Conservation (phyloP, 2,888 invertebrate genomes). For the Drosophila testacea region DNA sequence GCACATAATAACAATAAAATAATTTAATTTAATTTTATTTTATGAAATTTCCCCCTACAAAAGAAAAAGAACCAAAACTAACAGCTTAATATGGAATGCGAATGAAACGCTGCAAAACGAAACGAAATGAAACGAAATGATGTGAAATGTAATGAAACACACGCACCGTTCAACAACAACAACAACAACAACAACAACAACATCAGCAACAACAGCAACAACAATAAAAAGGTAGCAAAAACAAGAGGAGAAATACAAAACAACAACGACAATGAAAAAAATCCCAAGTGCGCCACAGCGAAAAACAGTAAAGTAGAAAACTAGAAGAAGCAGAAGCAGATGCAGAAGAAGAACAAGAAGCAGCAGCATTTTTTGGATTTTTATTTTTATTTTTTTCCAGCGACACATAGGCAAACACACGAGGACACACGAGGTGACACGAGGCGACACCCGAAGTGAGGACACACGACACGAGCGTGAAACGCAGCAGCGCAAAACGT, state of each 20-base stretch:
- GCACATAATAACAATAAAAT: slow-evolving; percentile 4
- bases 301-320: slow-evolving; percentile 33
- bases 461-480: slow-evolving; percentile 33
- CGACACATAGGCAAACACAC: slow-evolving; percentile 19
- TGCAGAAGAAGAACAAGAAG: slow-evolving; percentile 16
- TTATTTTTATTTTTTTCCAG: slow-evolving; percentile 3
- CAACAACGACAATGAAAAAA: slow-evolving; percentile 32
- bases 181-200: neutral
- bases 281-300: slow-evolving; percentile 46
- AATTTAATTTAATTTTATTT: slow-evolving; percentile 1
- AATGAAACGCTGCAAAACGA: slow-evolving; percentile 30
- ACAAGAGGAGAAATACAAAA: neutral
- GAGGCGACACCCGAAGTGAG: slow-evolving; percentile 32
- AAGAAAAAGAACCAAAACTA: neutral
- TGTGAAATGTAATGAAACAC: slow-evolving; percentile 49
- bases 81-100: slow-evolving; percentile 14
- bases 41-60: neutral
- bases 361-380: slow-evolving; percentile 4
- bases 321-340: slow-evolving; percentile 30
- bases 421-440: slow-evolving; percentile 21
- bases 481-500: slow-evolving; percentile 22
- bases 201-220: neutral
- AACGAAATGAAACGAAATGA: slow-evolving; percentile 24
- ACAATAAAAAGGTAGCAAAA: neutral
- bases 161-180: slow-evolving; percentile 37